phyloP scores from a whole-genome alignment of 1,140 invertebrate genomes.

The Macrosteles quadrilineatus region DNA sequence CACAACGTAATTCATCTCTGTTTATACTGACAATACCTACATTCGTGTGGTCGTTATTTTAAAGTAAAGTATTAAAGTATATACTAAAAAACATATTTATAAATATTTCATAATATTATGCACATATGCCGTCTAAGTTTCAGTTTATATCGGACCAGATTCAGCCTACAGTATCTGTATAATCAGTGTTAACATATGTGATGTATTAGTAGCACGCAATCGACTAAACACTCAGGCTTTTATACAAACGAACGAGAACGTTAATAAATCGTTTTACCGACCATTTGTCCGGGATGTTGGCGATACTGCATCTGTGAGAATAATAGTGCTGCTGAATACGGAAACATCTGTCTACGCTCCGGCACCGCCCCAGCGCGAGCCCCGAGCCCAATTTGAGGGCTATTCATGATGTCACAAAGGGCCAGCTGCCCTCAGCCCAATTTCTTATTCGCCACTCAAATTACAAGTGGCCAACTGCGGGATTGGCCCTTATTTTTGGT shows the following conservation, averaged over 20 bases:
- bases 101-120: too few relatives aligned
- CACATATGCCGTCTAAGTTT: too few relatives aligned
- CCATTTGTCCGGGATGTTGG: not conserved
- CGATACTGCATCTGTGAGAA: not conserved
- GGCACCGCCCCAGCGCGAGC: not conserved
- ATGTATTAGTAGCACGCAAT: too few relatives aligned
- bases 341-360: not conserved
- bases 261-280: not conserved
- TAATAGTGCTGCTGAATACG: not conserved
- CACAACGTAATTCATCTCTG: too few relatives aligned
- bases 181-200: too few relatives aligned
- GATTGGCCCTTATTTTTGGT: not conserved
- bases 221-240: not conserved
- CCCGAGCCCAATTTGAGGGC: not conserved
- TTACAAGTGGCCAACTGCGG: not conserved
- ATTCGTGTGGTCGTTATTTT: too few relatives aligned
- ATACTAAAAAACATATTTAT: too few relatives aligned
- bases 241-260: not conserved
- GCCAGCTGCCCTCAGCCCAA: not conserved
- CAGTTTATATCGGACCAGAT: too few relatives aligned
- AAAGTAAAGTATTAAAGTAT: too few relatives aligned
- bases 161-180: too few relatives aligned
- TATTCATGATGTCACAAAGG: not conserved
- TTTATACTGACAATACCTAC: too few relatives aligned
- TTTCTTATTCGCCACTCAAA: slow-evolving; percentile 2